These are phyloP conservation scores for Chamaea fasciata DNA, from an alignment of 2,113 vertebrate species.

Conservation along the genomic window DNA sequence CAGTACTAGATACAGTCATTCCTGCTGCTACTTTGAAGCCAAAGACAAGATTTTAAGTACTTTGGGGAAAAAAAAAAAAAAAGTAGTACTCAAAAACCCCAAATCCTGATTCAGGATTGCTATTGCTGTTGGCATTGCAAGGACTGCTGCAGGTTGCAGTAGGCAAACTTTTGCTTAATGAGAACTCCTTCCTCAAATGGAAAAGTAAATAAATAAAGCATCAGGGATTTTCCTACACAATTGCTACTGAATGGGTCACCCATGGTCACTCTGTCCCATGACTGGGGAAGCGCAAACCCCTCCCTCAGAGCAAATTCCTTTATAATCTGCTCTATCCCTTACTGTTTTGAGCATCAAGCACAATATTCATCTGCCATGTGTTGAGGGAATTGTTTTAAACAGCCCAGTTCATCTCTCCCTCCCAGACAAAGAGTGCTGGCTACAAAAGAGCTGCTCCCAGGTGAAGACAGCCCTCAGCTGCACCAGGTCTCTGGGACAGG, in stretches of 20 bases:
- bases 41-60: not conserved
- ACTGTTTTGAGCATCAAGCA: not conserved
- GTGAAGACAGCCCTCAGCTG: not conserved
- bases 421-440: not conserved
- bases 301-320: not conserved
- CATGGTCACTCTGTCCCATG: not conserved
- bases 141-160: not conserved
- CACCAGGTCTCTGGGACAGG: not conserved
- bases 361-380: not conserved
- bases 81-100: not conserved
- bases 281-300: not conserved
- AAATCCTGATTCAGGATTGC: not conserved
- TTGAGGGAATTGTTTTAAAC: not conserved
- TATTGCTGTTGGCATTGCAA: not conserved
- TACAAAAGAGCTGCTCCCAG: not conserved
- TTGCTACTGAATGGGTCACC: not conserved
- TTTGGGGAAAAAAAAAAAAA: not conserved
- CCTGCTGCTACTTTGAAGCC: not conserved
- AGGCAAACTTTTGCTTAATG: not conserved
- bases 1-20: conserved; percentile 30
- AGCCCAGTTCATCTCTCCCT: not conserved
- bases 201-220: not conserved
- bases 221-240: not conserved
- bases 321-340: not conserved
- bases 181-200: not conserved